Percentiles rank a stretch among this genome's conserved stretches.
Evolutionary conservation across 1,140 invertebrate species (phyloP).

Genomic region (Harpegnathos saltator): DNA sequence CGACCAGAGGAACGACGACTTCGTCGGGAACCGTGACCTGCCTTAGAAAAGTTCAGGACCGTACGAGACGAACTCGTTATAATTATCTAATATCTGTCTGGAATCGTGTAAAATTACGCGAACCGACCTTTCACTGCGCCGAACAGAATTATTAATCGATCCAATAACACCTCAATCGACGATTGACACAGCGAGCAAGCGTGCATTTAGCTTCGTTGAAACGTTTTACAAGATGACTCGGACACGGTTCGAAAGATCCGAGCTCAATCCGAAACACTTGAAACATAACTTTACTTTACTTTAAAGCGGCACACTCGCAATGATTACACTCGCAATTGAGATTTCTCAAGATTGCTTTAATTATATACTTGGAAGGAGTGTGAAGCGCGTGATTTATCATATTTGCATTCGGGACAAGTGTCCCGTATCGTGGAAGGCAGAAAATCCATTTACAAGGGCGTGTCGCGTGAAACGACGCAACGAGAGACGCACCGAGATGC

Average conservation of each 20-base stretch:
- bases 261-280: not conserved
- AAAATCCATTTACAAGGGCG: conserved; percentile 49
- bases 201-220: not conserved
- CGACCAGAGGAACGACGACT: conserved; percentile 64
- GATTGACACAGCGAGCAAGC: not conserved
- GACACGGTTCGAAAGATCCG: not conserved
- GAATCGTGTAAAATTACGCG: not conserved
- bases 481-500: not conserved
- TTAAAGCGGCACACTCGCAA: not conserved
- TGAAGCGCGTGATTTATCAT: not conserved
- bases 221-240: too few species aligned
- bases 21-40: conserved; percentile 78
- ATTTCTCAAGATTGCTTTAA: not conserved
- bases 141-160: conserved; percentile 9
- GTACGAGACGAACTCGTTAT: conserved; percentile 20
- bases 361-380: not conserved
- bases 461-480: conserved; percentile 38
- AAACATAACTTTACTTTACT: not conserved
- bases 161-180: not conserved
- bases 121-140: not conserved
- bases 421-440: conserved; percentile 37
- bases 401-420: conserved; percentile 13
- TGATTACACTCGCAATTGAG: not conserved
- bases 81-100: conserved; percentile 33
- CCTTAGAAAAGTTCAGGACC: conserved; percentile 72